Base-by-base conservation (phyloP, 2,888 invertebrate species). In the Oligia fasciuncula region DNA sequence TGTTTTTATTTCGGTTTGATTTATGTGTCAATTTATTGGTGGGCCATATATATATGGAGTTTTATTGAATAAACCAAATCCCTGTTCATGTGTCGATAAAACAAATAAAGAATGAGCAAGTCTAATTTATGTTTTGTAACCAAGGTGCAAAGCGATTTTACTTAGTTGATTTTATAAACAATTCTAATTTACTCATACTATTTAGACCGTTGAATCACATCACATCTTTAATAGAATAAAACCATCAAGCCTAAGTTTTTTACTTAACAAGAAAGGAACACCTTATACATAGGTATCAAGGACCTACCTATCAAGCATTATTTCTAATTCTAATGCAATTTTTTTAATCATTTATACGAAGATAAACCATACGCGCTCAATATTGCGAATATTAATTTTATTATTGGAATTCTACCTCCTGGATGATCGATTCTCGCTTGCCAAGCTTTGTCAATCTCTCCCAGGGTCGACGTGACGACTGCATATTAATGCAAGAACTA, bases 401-500 rank as follows among this genome's bases (percentile, higher is more conserved):
- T 73, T 74, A 79, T 81, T 63, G n/a, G 65, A 85, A 70, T 79
- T 66, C 66, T 68, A 62, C 14, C 60, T 49, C 57, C 35, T 68
- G 35, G 40, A 51, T 51, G 46, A 13, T 13, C 40, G 43, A 63
- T 66, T 23, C 35, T 66, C 11, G 43, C 54, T 83, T 85, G 75
- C 77, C 74, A 83, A 82, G 65, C 70, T 73, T 87, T 89, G 87
- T 86, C 51, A 72, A 79, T 68, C 40, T 72, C 65, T 77, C 71
- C 70, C 78, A 89, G 74, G 66, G 82, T 77, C 73, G 74, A 72
- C 82, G 85, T 90, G 87, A 87, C 88, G 87, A 86, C 88, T 89
- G 87, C 83, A 88, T 90, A 88, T 84, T 87, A 88, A 87, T 84
- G 82, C 81, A 81, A 79, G 76, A 87, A 86, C 73, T 80, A 82